Conservation (phyloP, 2,888 invertebrate species). For the Netelia melanura region DNA sequence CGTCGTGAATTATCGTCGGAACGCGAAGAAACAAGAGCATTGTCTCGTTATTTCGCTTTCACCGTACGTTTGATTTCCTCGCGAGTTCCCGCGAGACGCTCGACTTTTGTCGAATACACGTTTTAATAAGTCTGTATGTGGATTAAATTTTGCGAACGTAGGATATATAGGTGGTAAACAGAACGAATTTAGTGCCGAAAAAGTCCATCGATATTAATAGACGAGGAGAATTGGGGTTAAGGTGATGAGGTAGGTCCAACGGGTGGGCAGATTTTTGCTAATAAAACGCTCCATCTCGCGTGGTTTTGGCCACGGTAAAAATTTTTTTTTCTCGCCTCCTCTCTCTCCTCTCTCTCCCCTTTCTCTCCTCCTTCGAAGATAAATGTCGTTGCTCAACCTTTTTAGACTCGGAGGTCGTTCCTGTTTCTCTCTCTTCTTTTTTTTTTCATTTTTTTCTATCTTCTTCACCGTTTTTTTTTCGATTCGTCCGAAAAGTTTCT, state of each 20-base stretch:
- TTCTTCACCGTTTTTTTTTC: conserved; percentile 13
- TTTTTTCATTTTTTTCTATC: no score
- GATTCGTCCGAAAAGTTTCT: conserved; percentile 29
- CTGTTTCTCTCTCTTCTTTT: conserved; percentile 22
- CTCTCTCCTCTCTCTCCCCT: conserved; percentile 6
- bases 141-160: background rate
- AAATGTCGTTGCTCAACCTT: conserved; percentile 41
- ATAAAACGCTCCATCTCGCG: background rate
- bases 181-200: background rate
- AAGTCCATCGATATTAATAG: conserved; percentile 26
- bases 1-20: no score
- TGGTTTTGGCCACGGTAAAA: background rate
- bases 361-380: conserved; percentile 9
- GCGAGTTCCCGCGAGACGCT: background rate
- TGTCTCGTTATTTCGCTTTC: conserved; percentile 35
- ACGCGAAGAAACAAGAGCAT: conserved; percentile 14
- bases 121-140: background rate
- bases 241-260: conserved; percentile 34
- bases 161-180: background rate
- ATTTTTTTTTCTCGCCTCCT: conserved; percentile 5
- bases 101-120: no score
- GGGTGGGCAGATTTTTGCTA: conserved; percentile 14
- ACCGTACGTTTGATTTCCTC: background rate
- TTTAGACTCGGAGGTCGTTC: conserved; percentile 46
- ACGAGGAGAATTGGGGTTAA: conserved; percentile 42